A percentile compares a stretch with the other conserved stretches of the same genome.
Evolutionary conservation across 2,888 invertebrate species (phyloP).

Genomic region (Philereme vetulata): DNA sequence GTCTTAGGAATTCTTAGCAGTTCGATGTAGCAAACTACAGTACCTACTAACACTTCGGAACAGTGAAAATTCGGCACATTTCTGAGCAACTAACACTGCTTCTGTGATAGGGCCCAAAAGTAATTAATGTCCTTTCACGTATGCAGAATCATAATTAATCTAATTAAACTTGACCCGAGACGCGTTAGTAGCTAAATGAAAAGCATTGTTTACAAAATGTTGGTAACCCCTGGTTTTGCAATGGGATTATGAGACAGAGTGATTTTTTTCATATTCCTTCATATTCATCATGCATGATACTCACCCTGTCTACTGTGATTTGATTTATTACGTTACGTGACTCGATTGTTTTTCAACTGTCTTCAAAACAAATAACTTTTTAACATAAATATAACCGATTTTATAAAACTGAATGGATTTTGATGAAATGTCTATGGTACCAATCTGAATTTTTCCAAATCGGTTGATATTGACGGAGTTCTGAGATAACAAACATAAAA

Average conservation of each 20-base stretch:
- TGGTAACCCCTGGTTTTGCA: slow-evolving; percentile 14
- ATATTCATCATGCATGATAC: too few relatives aligned
- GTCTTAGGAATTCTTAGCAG: too few relatives aligned
- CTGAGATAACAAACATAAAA: too few relatives aligned
- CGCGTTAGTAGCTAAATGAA: slow-evolving; percentile 12
- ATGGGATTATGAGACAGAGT: slow-evolving; percentile 23
- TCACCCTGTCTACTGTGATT: not conserved
- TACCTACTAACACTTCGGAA: not conserved
- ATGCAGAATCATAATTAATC: slow-evolving; percentile 45
- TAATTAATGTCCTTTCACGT: slow-evolving; percentile 45
- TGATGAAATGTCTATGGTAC: too few relatives aligned
- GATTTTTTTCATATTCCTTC: too few relatives aligned
- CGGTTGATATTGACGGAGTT: too few relatives aligned
- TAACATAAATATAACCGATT: too few relatives aligned
- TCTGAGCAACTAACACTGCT: slow-evolving; percentile 1
- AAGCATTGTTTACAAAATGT: slow-evolving; percentile 31
- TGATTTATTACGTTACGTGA: not conserved
- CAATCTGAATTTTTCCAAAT: too few relatives aligned
- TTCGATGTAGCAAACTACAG: too few relatives aligned
- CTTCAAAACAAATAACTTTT: too few relatives aligned
- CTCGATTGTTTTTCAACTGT: slow-evolving; percentile 9
- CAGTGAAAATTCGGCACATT: not conserved
- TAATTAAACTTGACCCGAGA: slow-evolving; percentile 37
- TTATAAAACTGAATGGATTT: too few relatives aligned
- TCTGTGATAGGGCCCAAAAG: slow-evolving; percentile 31